Evolutionary conservation across 2,888 invertebrate genomes (phyloP), one percentile per base, ranked within the genome.

Genomic region (Neuroscelio doddi): DNA sequence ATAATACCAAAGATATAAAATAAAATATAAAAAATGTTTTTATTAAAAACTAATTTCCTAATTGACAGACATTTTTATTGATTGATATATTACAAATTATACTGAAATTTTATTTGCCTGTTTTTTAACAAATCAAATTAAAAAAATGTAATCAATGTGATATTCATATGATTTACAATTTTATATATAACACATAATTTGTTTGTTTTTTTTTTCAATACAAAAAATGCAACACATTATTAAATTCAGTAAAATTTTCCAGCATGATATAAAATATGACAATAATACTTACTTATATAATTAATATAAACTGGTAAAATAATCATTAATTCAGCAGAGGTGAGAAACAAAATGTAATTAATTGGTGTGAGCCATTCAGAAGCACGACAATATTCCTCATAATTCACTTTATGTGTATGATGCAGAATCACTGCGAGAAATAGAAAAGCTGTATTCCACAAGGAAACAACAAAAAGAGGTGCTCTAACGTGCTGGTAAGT

Each of bases 391-490:
- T 91, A 90, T 86, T 68, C 55, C 30, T 83, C 82, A 45, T 82
- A 84, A 68, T 84, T 71, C 5, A 59, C 30, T 67, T 83, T 79
- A 59, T 84, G 83, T 0, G 76, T 79, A 5, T 84, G 82, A 68
- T 84, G 83, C n/a, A 84, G 58, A 55, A 83, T 62, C 0, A 78
- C 78, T 3, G 82, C 80, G 1, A 84, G 58, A 1, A 84, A 42
- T 39, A 84, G 71, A 55, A 77, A 84, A n/a, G 75, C 69, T 0
- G 78, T 77, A 39, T 80, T 82, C 84, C 84, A 90, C 12, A 90
- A 78, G 4, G 91, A 90, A 0, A 89, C 88, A 14, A 91, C 82
- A 71, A 89, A 88, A 34, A 91, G 80, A 0, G 91, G 90, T 10
- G 90, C 82, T 51, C 88, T 86, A 71, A 89, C 88, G 49, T 89